Evolutionary conservation across 2,888 invertebrate species (phyloP), one percentile per base, ranked within the genome.

Genomic region (Tinea trinotella): DNA sequence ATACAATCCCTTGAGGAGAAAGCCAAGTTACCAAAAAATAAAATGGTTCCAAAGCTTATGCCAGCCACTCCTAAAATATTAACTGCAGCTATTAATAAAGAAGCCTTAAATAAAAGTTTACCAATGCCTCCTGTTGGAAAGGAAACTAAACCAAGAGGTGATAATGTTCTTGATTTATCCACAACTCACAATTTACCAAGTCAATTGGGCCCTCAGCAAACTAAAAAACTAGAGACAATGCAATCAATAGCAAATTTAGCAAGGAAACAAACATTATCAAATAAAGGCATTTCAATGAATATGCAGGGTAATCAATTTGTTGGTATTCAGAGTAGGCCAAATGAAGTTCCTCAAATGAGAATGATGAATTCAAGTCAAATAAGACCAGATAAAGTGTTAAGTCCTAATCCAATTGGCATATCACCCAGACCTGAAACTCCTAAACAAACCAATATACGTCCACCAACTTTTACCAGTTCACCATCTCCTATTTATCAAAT

Each of bases 161-260:
- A 76, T 60, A 66, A 79, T 61, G 87, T 85, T 57, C 67, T 87
- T 56, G 87, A 87, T 64, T 70, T 87, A 55, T 82, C 86, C 55
- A 86, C 86, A 54, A 80, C 83, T 52, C 83, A 83, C 60, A 78
- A 72, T 61, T 65, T 74, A 48, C 84, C 76, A 64, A 77, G 71
- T 62, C 79, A 81, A 59, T 64, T 78, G 53, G 76, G 71, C 40
- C 74, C 74, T 35, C 83, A 83, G 57, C 84, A 84, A 61, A 77
- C 78, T 58, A 82, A 85, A 66, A 74, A 78, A 52, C 75, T 86
- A 65, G 85, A 85, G 68, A 85, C 84, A 36, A 87, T 87, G 86
- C 85, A 87, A 58, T 81, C 86, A 46, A 87, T 87, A 61, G 85
- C 81, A 24, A 87, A 85, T 67, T 70, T 87, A 55, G 86, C 85